A percentile compares a stretch with the other conserved stretches of the same genome.
These are phyloP conservation scores for Tauraco hartlaubi DNA, from an alignment of 2,797 vertebrate species.

Conservation along the genomic window DNA sequence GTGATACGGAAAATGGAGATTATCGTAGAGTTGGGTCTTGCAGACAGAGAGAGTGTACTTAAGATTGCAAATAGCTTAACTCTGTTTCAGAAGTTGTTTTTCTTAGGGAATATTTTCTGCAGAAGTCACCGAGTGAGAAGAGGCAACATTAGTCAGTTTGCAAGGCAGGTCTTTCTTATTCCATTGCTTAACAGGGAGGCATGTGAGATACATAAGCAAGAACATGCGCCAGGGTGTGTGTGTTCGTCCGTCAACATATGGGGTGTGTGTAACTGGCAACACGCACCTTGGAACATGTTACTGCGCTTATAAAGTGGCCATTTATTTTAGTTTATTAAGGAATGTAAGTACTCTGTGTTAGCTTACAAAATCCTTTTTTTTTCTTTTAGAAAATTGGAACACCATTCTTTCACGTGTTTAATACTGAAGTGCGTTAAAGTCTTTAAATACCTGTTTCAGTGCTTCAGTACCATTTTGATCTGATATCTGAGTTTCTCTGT, in stretches of 20 bases:
- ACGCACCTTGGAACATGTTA: conserved; percentile 63
- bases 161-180: conserved; percentile 57
- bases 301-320: conserved; percentile 61
- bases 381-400: neutral
- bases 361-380: conserved; percentile 12
- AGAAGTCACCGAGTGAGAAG: neutral
- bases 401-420: neutral
- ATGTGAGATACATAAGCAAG: conserved; percentile 64
- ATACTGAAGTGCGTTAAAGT: neutral
- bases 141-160: neutral
- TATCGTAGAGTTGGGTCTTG: neutral
- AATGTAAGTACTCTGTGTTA: conserved; percentile 18
- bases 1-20: neutral
- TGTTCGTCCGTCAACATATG: conserved; percentile 63
- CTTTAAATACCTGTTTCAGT: conserved; percentile 13
- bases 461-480: neutral
- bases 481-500: neutral
- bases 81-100: conserved; percentile 38
- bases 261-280: conserved; percentile 64
- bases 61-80: neutral
- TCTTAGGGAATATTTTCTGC: conserved; percentile 27
- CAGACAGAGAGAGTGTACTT: neutral
- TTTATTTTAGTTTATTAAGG: conserved; percentile 57
- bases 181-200: conserved; percentile 65
- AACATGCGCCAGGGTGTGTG: conserved; percentile 50